Percentiles rank a stretch among this genome's conserved stretches.
These are phyloP conservation scores for Eupithecia insigniata DNA, from an alignment of 2,888 invertebrate genomes.

Conservation along the genomic window DNA sequence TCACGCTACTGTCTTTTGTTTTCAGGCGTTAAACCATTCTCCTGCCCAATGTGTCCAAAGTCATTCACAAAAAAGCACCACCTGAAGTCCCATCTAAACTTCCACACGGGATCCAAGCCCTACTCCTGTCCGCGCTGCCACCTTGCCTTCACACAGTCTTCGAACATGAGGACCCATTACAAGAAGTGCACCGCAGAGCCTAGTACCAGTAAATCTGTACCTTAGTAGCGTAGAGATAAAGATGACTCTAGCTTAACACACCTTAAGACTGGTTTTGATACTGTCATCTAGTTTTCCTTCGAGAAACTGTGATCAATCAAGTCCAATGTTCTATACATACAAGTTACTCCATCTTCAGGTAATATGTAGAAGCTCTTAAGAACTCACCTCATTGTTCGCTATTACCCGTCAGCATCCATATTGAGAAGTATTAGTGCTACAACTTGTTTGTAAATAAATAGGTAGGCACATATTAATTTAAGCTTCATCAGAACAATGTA, in stretches of 20 bases:
- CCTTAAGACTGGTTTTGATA: neutral
- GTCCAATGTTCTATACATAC: neutral
- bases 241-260: neutral
- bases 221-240: neutral
- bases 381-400: neutral
- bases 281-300: neutral
- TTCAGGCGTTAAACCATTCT: slow-evolving; percentile 90
- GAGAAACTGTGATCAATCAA: neutral
- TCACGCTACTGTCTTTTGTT: neutral
- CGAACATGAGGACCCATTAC: slow-evolving; percentile 93
- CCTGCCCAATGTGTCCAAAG: slow-evolving; percentile 87
- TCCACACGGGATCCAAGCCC: slow-evolving; percentile 92
- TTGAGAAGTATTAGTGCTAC: neutral
- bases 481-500: neutral
- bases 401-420: neutral
- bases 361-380: neutral
- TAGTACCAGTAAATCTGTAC: slow-evolving; percentile 13
- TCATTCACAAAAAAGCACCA: slow-evolving; percentile 95
- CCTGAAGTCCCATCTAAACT: slow-evolving; percentile 92
- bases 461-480: neutral
- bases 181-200: slow-evolving; percentile 87
- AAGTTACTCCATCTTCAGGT: slow-evolving; percentile 5
- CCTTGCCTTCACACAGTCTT: slow-evolving; percentile 92
- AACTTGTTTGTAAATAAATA: neutral
- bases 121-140: slow-evolving; percentile 87